Evolutionary conservation across 2,797 vertebrate genomes (phyloP).

Genomic region (Dromococcyx pavoninus): DNA sequence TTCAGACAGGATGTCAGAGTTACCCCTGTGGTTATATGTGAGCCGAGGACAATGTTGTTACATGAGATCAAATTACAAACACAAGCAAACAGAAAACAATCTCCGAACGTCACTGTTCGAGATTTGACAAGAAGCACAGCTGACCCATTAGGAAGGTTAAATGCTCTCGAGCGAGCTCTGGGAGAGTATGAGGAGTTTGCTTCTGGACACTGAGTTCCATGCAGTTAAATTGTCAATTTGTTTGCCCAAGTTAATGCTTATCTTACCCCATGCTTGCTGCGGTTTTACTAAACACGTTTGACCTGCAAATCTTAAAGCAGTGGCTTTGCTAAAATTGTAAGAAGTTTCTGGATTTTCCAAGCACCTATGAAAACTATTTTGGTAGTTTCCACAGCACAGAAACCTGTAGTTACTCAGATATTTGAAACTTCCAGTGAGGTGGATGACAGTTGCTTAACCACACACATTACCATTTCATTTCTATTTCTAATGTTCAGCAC

Average conservation of each 20-base stretch:
- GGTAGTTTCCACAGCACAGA: slow-evolving; percentile 32
- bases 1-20: slow-evolving; percentile 59
- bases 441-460: background rate
- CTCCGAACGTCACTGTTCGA: background rate
- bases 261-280: background rate
- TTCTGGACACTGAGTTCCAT: background rate
- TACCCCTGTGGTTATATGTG: slow-evolving; percentile 31
- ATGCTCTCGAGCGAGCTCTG: background rate
- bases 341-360: slow-evolving; percentile 22
- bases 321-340: slow-evolving; percentile 25
- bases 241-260: slow-evolving; percentile 49
- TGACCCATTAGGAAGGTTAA: slow-evolving; percentile 18
- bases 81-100: slow-evolving; percentile 62
- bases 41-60: slow-evolving; percentile 65
- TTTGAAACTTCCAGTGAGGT: slow-evolving; percentile 21
- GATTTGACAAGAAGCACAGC: slow-evolving; percentile 44
- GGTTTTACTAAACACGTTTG: background rate
- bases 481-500: slow-evolving; percentile 38
- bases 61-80: slow-evolving; percentile 47
- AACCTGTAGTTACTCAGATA: slow-evolving; percentile 48
- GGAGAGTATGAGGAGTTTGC: background rate
- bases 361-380: slow-evolving; percentile 27
- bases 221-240: background rate
- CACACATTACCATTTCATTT: slow-evolving; percentile 20
- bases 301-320: slow-evolving; percentile 9